phyloP scores from a whole-genome alignment of 1,140 invertebrate genomes.

The Bombus soroeensis region DNA sequence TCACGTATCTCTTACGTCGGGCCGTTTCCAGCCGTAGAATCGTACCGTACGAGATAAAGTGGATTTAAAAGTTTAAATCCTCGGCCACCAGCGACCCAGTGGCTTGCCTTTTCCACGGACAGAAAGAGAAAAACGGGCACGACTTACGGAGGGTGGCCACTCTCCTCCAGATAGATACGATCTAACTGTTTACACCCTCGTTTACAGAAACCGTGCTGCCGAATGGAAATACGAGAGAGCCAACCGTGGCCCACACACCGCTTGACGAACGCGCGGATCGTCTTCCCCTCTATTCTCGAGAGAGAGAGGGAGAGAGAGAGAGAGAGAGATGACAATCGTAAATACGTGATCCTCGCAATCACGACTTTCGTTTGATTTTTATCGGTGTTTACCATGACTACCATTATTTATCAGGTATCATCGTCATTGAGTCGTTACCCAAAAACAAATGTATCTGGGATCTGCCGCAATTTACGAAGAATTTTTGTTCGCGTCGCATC shows the following conservation, averaged over 20 bases:
- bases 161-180: slow-evolving; percentile 74
- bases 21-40: slow-evolving; percentile 65
- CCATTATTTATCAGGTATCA: slow-evolving; percentile 43
- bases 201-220: slow-evolving; percentile 33
- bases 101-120: slow-evolving; percentile 15
- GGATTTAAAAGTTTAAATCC: slow-evolving; percentile 81
- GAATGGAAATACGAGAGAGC: slow-evolving; percentile 71
- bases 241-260: background rate
- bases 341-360: slow-evolving; percentile 24
- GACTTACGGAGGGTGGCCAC: slow-evolving; percentile 63
- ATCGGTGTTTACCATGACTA: slow-evolving; percentile 24
- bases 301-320: background rate
- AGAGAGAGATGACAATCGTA: slow-evolving; percentile 11
- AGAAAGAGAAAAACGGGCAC: slow-evolving; percentile 44
- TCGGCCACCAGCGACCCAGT: slow-evolving; percentile 65
- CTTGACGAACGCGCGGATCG: slow-evolving; percentile 32
- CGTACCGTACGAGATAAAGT: slow-evolving; percentile 78
- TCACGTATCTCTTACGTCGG: slow-evolving; percentile 65
- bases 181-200: slow-evolving; percentile 72
- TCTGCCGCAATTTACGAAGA: slow-evolving; percentile 6
- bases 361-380: slow-evolving; percentile 20
- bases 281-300: background rate
- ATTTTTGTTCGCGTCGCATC: background rate
- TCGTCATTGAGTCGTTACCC: slow-evolving; percentile 13
- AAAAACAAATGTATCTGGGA: slow-evolving; percentile 20